These are phyloP conservation scores for Dicyrtoma fusca DNA, from an alignment of 2,888 invertebrate species.

Conservation along the genomic window DNA sequence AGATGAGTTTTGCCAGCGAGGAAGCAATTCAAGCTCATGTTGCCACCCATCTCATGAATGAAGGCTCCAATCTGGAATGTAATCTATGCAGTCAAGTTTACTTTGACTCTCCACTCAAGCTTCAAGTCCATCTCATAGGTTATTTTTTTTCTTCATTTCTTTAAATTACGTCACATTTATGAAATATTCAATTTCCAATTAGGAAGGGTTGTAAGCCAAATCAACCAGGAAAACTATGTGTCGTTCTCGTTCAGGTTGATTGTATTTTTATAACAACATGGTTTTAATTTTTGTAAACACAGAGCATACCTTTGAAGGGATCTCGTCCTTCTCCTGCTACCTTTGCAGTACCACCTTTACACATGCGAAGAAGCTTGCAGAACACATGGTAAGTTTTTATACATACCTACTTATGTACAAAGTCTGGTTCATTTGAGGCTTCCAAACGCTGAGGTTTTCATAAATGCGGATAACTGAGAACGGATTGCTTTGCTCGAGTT, in stretches of 20 bases:
- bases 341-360: constrained; percentile 86
- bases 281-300: no score
- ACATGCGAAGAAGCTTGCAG: constrained; percentile 77
- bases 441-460: no score
- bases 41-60: constrained; percentile 63
- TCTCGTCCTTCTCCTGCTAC: constrained; percentile 80
- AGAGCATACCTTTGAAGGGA: constrained; percentile 84
- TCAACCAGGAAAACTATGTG: no score
- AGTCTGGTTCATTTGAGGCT: neutral
- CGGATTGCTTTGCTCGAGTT: no score
- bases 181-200: no score
- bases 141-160: no score
- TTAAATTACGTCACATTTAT: no score
- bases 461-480: no score
- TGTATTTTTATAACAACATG: no score
- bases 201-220: no score
- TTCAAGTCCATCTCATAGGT: constrained; percentile 86
- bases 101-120: constrained; percentile 75
- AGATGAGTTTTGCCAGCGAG: constrained; percentile 68
- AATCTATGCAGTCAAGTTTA: constrained; percentile 75
- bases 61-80: constrained; percentile 70
- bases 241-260: no score
- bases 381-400: constrained; percentile 71
- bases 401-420: neutral
- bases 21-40: constrained; percentile 69